A percentile compares a stretch with the other conserved stretches of the same genome.
Conservation (phyloP, 2,113 vertebrate genomes). For the Python bivittatus region DNA sequence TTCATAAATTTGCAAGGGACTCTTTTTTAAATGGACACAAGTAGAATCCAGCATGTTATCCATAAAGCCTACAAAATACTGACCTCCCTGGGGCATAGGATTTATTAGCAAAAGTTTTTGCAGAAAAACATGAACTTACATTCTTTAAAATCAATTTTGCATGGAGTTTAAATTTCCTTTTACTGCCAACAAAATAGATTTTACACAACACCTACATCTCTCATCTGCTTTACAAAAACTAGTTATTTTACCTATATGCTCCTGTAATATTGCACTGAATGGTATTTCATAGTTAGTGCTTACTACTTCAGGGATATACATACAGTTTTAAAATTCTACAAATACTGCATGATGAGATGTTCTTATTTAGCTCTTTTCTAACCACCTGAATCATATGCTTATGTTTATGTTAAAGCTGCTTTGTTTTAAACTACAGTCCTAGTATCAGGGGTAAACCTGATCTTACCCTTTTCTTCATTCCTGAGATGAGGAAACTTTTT, state of each 20-base stretch:
- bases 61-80: background rate
- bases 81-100: background rate
- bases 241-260: background rate
- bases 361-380: background rate
- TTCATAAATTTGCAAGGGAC: background rate
- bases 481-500: conserved; percentile 77
- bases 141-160: background rate
- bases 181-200: background rate
- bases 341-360: background rate
- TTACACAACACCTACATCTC: background rate
- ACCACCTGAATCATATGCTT: background rate
- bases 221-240: background rate
- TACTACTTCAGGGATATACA: background rate
- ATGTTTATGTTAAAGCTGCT: background rate
- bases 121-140: background rate
- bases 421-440: background rate
- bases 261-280: background rate
- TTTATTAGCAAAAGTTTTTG: background rate
- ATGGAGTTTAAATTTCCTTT: background rate
- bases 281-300: background rate
- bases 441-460: background rate
- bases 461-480: conserved; percentile 86
- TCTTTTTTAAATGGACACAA: background rate
- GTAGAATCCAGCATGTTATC: background rate
- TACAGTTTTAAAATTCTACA: background rate